Conservation (phyloP, 2,797 vertebrate species). For the Acipenser oxyrinchus region DNA sequence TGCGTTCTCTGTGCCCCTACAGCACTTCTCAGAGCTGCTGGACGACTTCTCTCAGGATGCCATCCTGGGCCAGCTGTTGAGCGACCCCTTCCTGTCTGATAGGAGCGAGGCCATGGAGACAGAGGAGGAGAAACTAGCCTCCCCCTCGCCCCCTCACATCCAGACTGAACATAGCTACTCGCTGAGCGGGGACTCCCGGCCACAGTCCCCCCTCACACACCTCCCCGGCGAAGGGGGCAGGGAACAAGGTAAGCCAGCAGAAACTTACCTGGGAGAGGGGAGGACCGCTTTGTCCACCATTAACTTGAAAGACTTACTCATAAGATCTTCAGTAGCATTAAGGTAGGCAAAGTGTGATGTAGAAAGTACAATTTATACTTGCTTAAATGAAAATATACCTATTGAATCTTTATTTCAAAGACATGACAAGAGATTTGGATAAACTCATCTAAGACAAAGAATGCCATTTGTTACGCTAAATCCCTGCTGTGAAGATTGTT, state of each 20-base stretch:
- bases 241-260: slow-evolving; percentile 65
- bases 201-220: slow-evolving; percentile 85
- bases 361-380: no score
- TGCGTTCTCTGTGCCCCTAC: slow-evolving; percentile 25
- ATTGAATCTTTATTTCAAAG: no score
- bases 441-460: no score
- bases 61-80: slow-evolving; percentile 87
- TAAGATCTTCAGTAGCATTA: not conserved
- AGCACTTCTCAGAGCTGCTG: slow-evolving; percentile 93
- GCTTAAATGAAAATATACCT: no score
- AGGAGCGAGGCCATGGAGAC: slow-evolving; percentile 78
- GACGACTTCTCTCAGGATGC: slow-evolving; percentile 91
- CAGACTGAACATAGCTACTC: slow-evolving; percentile 96
- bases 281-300: not conserved
- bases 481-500: no score
- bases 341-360: not conserved
- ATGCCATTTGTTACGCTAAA: no score
- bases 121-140: slow-evolving; percentile 67
- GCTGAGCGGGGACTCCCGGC: slow-evolving; percentile 83
- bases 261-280: not conserved
- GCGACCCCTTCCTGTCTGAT: slow-evolving; percentile 90
- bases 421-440: no score
- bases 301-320: not conserved
- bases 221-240: slow-evolving; percentile 71
- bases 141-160: slow-evolving; percentile 85